phyloP scores from a whole-genome alignment of 2,888 invertebrate species.

The Strigamia crassipes region DNA sequence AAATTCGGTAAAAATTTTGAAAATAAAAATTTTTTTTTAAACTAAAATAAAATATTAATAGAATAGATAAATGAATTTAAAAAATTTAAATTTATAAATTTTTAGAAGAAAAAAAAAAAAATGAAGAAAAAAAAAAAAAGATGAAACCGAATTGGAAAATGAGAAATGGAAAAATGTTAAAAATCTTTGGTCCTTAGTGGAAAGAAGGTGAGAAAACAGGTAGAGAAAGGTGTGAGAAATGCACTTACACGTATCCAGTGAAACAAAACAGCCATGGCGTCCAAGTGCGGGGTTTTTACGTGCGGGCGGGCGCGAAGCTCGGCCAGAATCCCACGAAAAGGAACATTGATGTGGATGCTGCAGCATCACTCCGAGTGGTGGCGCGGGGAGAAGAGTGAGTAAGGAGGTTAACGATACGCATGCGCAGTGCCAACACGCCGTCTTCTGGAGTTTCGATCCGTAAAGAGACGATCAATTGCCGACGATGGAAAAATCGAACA shows the following conservation, averaged over 20 bases:
- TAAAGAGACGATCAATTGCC: slow-evolving; percentile 8
- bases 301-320: slow-evolving; percentile 42
- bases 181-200: background rate
- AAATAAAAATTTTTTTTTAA: background rate
- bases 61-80: too few relatives aligned
- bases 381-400: slow-evolving; percentile 29
- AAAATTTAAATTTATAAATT: too few relatives aligned
- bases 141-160: background rate
- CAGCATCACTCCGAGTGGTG: slow-evolving; percentile 42
- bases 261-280: slow-evolving; percentile 38
- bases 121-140: background rate
- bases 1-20: background rate
- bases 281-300: slow-evolving; percentile 37
- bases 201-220: slow-evolving; percentile 18
- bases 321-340: slow-evolving; percentile 40
- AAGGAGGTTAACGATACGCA: slow-evolving; percentile 40
- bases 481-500: background rate
- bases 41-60: too few relatives aligned
- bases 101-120: too few relatives aligned
- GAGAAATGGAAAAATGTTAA: background rate
- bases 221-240: slow-evolving; percentile 36
- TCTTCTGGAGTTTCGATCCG: slow-evolving; percentile 39
- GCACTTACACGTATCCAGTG: slow-evolving; percentile 35
- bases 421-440: slow-evolving; percentile 22
- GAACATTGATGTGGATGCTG: slow-evolving; percentile 40